Base-by-base conservation (phyloP, 2,797 vertebrate species). In the Pipistrellus nathusii region DNA sequence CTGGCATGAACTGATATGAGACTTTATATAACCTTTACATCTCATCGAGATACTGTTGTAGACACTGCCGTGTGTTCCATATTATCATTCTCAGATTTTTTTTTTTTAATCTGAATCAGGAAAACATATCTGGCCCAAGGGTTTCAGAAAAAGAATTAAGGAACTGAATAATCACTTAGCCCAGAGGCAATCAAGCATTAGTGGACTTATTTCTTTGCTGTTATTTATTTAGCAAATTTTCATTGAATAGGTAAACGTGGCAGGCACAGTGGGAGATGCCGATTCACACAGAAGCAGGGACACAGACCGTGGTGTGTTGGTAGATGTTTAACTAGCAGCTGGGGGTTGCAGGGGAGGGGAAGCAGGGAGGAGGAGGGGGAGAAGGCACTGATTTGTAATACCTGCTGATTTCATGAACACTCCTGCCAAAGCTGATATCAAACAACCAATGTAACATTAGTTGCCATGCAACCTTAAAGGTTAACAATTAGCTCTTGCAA, bases 221-320 rank as follows among this genome's bases (percentile, higher is more conserved):
- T 35, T 85, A 30, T 72, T 81, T 91, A 85, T 73, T 77, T 90
- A 86, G 64, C 41, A 90, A 46, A 59, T 46, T 53, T 83, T 93
- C 46, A 30, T 44, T 69, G 75, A 85, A 72, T 72, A 64, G 6
- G 15, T 80, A 0, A 55, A 53, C 38, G 30, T 14, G 30, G 8
- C 84, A 90, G 73, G 85, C 32, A 44, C 44, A 69, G n/a, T 25
- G n/a, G 30, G 71, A 44, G 32, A 51, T 64, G 32, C 15, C 48
- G 80, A 75, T 30, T 95, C 48, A 77, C 13, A 82, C 53, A 83
- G 85, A 76, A 64, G 9, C 27, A 62, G 85, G 85, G 18, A 30
- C 21, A 73, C 3, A 27, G 35, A 85, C 9, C 10, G 10, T 5
- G 38, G 38, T 38, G 38, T 38, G 13, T 32, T 62, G 25, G 35